Conservation (phyloP, 2,113 vertebrate genomes). For the Crotalus tigris region DNA sequence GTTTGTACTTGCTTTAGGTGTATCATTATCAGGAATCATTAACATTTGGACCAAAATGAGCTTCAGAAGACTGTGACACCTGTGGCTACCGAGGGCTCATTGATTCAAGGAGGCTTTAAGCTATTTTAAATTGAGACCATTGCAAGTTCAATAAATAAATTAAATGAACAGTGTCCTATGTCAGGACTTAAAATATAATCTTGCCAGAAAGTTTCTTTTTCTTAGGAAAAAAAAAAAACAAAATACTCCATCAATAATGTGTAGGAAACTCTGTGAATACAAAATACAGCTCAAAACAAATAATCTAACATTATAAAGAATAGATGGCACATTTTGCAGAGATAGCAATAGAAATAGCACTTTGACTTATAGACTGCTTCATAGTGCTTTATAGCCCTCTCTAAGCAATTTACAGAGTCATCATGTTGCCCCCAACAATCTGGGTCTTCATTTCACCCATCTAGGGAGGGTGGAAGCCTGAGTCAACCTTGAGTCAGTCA, state of each 20-base stretch:
- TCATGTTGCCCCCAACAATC: too few relatives aligned
- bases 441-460: too few relatives aligned
- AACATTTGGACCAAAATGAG: slow-evolving; percentile 22
- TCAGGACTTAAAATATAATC: slow-evolving; percentile 31
- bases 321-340: neutral
- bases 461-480: too few relatives aligned
- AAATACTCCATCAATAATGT: neutral
- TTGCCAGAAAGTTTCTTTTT: slow-evolving; percentile 5
- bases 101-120: slow-evolving; percentile 27
- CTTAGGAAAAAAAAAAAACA: neutral
- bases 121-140: slow-evolving; percentile 35
- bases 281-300: neutral
- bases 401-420: too few relatives aligned
- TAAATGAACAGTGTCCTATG: slow-evolving; percentile 18
- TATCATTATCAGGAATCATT: slow-evolving; percentile 5
- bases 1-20: slow-evolving; percentile 9
- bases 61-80: slow-evolving; percentile 9
- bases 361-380: too few relatives aligned
- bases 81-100: slow-evolving; percentile 24
- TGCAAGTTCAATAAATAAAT: slow-evolving; percentile 30
- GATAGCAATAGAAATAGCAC: too few relatives aligned
- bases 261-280: neutral
- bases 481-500: too few relatives aligned
- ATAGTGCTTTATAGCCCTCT: too few relatives aligned
- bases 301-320: neutral